Conservation (phyloP, 2,888 invertebrate genomes). For the Campoplex capitator region DNA sequence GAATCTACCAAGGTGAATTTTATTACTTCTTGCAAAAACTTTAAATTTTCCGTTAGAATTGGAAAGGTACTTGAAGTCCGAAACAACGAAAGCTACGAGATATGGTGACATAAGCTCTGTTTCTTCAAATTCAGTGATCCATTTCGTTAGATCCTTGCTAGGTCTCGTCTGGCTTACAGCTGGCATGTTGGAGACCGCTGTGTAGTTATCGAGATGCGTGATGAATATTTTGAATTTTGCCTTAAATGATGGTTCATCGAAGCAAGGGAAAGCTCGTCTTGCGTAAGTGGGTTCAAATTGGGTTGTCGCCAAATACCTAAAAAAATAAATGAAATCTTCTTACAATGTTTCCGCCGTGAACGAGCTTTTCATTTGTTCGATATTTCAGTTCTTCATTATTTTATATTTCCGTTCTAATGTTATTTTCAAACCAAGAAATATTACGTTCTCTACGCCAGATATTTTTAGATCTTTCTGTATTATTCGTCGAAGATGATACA, state of each 20-base stretch:
- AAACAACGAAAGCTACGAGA: slow-evolving; percentile 87
- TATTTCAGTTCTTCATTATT: no score
- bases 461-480: not conserved
- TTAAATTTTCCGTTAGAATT: slow-evolving; percentile 30
- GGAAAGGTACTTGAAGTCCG: slow-evolving; percentile 82
- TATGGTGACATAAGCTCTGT: slow-evolving; percentile 85
- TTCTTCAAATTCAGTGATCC: slow-evolving; percentile 69
- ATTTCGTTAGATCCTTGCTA: slow-evolving; percentile 14
- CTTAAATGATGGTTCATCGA: slow-evolving; percentile 90
- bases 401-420: not conserved
- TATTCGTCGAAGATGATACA: not conserved
- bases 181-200: slow-evolving; percentile 82
- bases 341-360: not conserved
- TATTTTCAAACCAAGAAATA: not conserved
- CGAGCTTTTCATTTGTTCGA: no score
- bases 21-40: slow-evolving; percentile 85
- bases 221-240: slow-evolving; percentile 89
- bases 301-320: slow-evolving; percentile 88
- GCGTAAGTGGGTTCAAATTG: slow-evolving; percentile 89
- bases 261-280: slow-evolving; percentile 91
- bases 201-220: slow-evolving; percentile 85
- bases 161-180: fast-evolving
- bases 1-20: slow-evolving; percentile 90
- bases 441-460: not conserved
- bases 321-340: slow-evolving; percentile 6